Evolutionary conservation across 2,797 vertebrate species (phyloP).

Genomic region (Anguilla anguilla): DNA sequence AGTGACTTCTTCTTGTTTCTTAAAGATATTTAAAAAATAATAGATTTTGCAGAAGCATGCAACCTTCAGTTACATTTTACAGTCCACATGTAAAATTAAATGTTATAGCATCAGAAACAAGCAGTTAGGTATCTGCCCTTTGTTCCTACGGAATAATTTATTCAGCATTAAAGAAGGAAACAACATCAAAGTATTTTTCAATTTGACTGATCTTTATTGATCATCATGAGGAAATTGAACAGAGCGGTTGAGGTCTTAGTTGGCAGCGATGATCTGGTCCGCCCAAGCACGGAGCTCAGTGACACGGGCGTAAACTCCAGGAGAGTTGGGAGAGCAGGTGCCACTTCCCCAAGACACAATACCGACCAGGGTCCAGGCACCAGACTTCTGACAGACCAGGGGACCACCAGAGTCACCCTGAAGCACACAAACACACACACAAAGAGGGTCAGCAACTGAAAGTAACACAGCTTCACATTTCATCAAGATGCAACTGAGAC

Average conservation of each 20-base stretch:
- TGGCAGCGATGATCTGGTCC: conserved; percentile 68
- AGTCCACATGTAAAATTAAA: background rate
- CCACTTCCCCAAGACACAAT: conserved; percentile 83
- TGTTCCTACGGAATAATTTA: background rate
- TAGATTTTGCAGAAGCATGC: too few relatives aligned
- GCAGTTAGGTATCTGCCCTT: background rate
- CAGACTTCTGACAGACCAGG: conserved; percentile 76
- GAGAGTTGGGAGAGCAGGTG: conserved; percentile 59
- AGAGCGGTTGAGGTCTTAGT: conserved; percentile 52
- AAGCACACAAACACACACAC: conserved; percentile 31
- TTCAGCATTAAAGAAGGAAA: background rate
- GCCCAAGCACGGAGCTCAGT: conserved; percentile 71
- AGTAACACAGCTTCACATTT: background rate
- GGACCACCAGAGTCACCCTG: conserved; percentile 85
- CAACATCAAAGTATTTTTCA: background rate
- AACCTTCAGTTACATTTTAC: background rate
- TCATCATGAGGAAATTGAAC: background rate
- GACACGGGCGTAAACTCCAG: conserved; percentile 75
- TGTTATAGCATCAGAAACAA: background rate
- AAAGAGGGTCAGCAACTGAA: background rate
- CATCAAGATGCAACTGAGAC: background rate
- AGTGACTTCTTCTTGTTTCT: too few relatives aligned
- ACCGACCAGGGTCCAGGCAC: conserved; percentile 79
- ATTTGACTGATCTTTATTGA: background rate
- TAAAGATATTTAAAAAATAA: too few relatives aligned